These are phyloP conservation scores for Eudasyphora cyanicolor DNA, from an alignment of 2,888 invertebrate genomes.

Conservation along the genomic window DNA sequence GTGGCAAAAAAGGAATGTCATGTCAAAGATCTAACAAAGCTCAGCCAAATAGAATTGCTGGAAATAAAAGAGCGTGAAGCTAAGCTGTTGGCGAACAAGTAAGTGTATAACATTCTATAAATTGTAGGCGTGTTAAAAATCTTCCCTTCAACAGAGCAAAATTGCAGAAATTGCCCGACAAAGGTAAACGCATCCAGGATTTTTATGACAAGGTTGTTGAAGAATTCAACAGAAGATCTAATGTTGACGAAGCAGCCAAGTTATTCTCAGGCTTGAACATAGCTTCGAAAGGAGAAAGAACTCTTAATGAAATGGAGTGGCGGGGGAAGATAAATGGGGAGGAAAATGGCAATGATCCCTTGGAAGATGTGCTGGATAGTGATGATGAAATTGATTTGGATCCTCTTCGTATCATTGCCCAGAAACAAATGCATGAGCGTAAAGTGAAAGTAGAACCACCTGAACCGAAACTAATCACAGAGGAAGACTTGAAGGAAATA, in stretches of 20 bases:
- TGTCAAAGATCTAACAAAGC: slow-evolving; percentile 72
- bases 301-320: slow-evolving; percentile 77
- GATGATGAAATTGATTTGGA: slow-evolving; percentile 78
- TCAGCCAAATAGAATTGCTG: slow-evolving; percentile 72
- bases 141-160: slow-evolving; percentile 68
- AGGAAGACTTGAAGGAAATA: slow-evolving; percentile 76
- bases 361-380: slow-evolving; percentile 75
- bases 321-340: slow-evolving; percentile 67
- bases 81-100: slow-evolving; percentile 76
- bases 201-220: slow-evolving; percentile 73
- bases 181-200: slow-evolving; percentile 76
- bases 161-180: slow-evolving; percentile 75
- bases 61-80: slow-evolving; percentile 76
- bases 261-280: slow-evolving; percentile 78
- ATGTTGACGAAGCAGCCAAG: slow-evolving; percentile 74
- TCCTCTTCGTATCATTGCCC: slow-evolving; percentile 77
- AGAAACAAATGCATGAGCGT: slow-evolving; percentile 75
- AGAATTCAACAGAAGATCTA: slow-evolving; percentile 73
- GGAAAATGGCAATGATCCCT: slow-evolving; percentile 40
- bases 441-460: slow-evolving; percentile 71
- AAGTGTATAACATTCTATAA: slow-evolving; percentile 60
- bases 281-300: slow-evolving; percentile 71
- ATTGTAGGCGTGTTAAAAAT: slow-evolving; percentile 7
- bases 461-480: slow-evolving; percentile 73
- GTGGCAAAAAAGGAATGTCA: slow-evolving; percentile 71